Percentiles rank a stretch among this genome's conserved stretches.
These are phyloP conservation scores for Nephrotoma appendiculata DNA, from an alignment of 2,888 invertebrate species.

Conservation along the genomic window DNA sequence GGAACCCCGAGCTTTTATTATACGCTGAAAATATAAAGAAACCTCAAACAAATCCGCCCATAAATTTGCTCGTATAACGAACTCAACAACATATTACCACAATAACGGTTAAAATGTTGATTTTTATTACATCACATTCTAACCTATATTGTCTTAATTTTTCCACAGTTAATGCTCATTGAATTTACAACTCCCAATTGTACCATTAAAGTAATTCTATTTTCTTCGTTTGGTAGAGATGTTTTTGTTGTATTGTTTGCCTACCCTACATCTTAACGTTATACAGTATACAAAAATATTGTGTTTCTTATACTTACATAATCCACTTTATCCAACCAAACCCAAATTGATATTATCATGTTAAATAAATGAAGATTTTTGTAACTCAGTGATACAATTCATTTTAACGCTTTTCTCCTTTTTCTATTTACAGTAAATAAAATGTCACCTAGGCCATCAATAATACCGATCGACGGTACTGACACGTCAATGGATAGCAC, in stretches of 20 bases:
- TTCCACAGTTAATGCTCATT: background rate
- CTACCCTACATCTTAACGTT: background rate
- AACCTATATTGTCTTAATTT: background rate
- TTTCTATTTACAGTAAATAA: slow-evolving; percentile 45
- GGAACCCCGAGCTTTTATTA: no score
- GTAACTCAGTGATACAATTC: background rate
- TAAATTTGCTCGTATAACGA: background rate
- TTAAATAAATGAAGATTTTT: background rate
- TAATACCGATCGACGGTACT: slow-evolving; percentile 36
- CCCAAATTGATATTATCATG: background rate
- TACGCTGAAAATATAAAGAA: background rate
- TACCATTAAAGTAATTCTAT: background rate
- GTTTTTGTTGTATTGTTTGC: background rate
- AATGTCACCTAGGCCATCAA: slow-evolving; percentile 49
- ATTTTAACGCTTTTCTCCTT: background rate
- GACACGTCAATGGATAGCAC: slow-evolving; percentile 29
- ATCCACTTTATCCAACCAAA: background rate
- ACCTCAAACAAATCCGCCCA: background rate
- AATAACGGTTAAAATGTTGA: background rate
- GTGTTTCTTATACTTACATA: background rate
- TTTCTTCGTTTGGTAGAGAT: background rate
- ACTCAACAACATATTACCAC: background rate
- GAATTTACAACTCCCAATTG: background rate
- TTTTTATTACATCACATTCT: background rate
- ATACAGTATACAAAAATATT: background rate